These are phyloP conservation scores for Oxycera nigricornis DNA, from an alignment of 2,888 invertebrate genomes.

Conservation along the genomic window DNA sequence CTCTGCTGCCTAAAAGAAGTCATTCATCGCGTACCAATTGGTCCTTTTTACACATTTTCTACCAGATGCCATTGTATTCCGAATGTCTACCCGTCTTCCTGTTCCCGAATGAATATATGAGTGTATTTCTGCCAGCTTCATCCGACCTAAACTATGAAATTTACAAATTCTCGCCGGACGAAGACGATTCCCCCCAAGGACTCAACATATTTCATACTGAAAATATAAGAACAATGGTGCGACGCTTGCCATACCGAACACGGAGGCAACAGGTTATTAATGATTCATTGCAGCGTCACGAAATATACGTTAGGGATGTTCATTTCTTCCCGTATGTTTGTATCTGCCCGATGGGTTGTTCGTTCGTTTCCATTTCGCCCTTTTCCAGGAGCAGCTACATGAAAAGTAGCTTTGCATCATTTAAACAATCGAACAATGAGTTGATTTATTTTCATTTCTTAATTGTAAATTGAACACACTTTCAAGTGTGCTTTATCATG, in stretches of 20 bases:
- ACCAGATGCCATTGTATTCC: too few relatives aligned
- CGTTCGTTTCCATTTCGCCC: neutral
- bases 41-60: too few relatives aligned
- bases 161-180: neutral
- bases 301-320: constrained; percentile 14
- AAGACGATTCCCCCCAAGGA: constrained; percentile 3
- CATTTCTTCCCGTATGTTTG: neutral
- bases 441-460: constrained; percentile 29
- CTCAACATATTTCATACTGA: neutral
- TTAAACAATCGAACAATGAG: constrained; percentile 20
- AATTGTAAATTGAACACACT: constrained; percentile 25
- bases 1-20: too few relatives aligned
- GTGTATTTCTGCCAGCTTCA: too few relatives aligned
- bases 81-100: too few relatives aligned
- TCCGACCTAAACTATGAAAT: neutral
- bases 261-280: constrained; percentile 44
- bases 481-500: constrained; percentile 28
- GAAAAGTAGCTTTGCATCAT: constrained; percentile 7
- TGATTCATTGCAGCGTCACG: constrained; percentile 42
- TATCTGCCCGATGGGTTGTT: neutral
- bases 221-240: neutral
- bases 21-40: too few relatives aligned
- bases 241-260: too few relatives aligned
- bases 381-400: neutral
- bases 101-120: too few relatives aligned